These are phyloP conservation scores for Eremobia ochroleuca DNA, from an alignment of 2,888 invertebrate species.

Conservation along the genomic window DNA sequence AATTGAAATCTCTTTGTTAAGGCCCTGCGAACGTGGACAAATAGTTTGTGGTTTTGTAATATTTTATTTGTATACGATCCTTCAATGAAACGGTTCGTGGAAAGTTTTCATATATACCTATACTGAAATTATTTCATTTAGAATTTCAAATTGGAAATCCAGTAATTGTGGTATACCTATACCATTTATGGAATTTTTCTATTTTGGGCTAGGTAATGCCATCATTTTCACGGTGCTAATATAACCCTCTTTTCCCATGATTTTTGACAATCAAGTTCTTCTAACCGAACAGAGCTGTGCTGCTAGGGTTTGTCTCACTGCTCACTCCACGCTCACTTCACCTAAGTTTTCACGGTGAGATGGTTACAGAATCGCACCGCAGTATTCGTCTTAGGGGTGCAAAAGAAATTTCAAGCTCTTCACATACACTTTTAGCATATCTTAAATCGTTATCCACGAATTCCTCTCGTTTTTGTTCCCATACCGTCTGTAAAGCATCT, in stretches of 20 bases:
- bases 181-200: background rate
- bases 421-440: no score
- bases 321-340: no score
- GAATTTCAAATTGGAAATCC: background rate
- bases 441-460: no score
- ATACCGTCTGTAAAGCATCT: no score
- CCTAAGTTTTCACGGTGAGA: no score
- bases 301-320: background rate
- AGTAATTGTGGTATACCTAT: no score
- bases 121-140: conserved; percentile 2
- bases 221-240: background rate
- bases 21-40: conserved; percentile 42
- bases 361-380: no score
- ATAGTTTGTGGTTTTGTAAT: conserved; percentile 46
- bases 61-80: conserved; percentile 25
- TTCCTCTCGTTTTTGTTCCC: no score
- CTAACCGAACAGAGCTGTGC: background rate
- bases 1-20: conserved; percentile 80
- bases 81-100: conserved; percentile 22
- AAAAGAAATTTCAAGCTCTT: no score
- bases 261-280: background rate
- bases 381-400: no score
- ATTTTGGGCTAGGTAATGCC: background rate
- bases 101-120: conserved; percentile 6
- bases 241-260: background rate